These are phyloP conservation scores for Lasaia peninsularis DNA, from an alignment of 1,140 invertebrate genomes.

Conservation along the genomic window DNA sequence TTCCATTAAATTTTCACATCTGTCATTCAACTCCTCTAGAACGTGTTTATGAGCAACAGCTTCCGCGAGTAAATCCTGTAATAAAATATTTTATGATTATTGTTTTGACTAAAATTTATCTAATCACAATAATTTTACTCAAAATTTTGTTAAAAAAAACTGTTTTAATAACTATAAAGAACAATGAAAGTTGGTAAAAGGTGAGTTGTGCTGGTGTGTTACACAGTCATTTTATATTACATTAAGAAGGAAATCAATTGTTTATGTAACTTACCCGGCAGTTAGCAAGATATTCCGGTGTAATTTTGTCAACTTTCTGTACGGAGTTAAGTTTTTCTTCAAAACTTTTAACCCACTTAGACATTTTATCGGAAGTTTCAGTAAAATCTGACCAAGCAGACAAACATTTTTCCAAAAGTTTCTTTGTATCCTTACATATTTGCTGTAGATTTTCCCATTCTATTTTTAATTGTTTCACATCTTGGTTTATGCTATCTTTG, in stretches of 20 bases:
- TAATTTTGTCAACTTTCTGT: conserved; percentile 87
- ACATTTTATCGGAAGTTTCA: conserved; percentile 85
- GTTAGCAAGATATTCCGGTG: conserved; percentile 86
- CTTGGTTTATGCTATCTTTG: conserved; percentile 89
- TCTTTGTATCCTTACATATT: conserved; percentile 88
- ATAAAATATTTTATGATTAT: conserved; percentile 19
- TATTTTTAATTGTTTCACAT: conserved; percentile 89
- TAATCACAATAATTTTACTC: too few relatives aligned
- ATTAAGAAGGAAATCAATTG: too few relatives aligned
- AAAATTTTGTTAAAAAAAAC: too few relatives aligned
- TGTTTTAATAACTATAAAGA: too few relatives aligned
- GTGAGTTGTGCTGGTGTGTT: too few relatives aligned
- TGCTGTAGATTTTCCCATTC: conserved; percentile 92
- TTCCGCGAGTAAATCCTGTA: conserved; percentile 83
- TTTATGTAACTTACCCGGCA: conserved; percentile 84
- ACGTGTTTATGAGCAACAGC: conserved; percentile 86
- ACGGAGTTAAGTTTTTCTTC: conserved; percentile 82
- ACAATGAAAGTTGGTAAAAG: too few relatives aligned
- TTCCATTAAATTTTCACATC: conserved; percentile 91
- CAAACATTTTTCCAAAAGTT: conserved; percentile 88
- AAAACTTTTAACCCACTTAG: conserved; percentile 87
- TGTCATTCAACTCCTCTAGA: conserved; percentile 90
- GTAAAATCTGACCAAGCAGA: conserved; percentile 92
- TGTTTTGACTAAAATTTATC: too few relatives aligned
- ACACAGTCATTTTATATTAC: too few relatives aligned